Base-by-base conservation (phyloP, 2,888 invertebrate genomes). In the Uropetala carovei region DNA sequence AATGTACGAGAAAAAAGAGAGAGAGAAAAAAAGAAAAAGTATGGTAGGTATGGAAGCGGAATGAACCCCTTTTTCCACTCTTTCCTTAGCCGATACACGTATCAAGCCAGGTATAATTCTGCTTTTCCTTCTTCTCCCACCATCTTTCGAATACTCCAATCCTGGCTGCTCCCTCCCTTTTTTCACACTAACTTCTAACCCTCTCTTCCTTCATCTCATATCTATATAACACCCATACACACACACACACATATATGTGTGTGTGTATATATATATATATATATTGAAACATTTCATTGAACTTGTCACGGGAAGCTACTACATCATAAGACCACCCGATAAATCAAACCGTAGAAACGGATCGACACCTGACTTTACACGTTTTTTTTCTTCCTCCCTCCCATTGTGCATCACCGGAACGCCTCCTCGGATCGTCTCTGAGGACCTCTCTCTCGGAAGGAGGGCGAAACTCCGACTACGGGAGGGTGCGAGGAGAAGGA, bases 291-390 rank as follows among this genome's bases (percentile, higher is more conserved):
- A 75, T 75, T 75, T 75, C 27, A 75, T 75, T 27, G 75, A 75
- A 75, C 75, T 11, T 75, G 75, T 75, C 75, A 75, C 27, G 75
- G 75, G 75, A 75, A 75, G 75, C 75, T 75, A 75, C 75, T 75
- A 75, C 75, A 75, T 22, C 75, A 75, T 75, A 75, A 75, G 27
- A 27, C 75, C 13, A 22, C 27, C 27, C 75, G 75, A 75, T 75
- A 75, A 75, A 75, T 75, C 75, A 75, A 75, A 75, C 75, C 14
- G 75, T 22, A 27, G 68, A 68, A 68, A 68, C 68, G 68, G 75
- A 75, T 75, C 75, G 75, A 75, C 75, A 75, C 75, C 27, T 75
- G 68, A 75, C 75, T 75, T 75, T 27, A 75, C 75, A 75, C 75
- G 75, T 75, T 75, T 27, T 75, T 75, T 75, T 18, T 0, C 18